phyloP scores from a whole-genome alignment of 2,113 vertebrate species.

The Tupaia chinensis region DNA sequence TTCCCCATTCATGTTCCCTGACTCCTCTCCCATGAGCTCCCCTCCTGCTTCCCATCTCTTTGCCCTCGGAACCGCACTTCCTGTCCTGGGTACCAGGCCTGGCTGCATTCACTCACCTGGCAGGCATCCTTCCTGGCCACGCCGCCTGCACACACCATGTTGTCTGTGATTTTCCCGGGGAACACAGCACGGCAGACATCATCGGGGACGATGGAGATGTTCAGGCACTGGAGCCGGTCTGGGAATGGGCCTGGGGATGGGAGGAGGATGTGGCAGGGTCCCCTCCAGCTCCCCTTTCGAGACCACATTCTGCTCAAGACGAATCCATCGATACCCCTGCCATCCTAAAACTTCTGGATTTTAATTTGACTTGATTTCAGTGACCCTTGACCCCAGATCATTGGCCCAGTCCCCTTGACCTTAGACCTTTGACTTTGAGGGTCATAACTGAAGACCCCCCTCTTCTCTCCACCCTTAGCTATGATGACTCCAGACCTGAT shows the following conservation, averaged over 20 bases:
- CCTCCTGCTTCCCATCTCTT: not conserved
- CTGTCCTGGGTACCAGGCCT: rapidly evolving
- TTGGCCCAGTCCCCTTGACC: not conserved
- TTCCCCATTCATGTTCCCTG: not conserved
- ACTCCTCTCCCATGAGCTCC: not conserved
- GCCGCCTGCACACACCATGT: constrained; percentile 76
- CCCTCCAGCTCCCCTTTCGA: not conserved
- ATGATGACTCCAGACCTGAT: not conserved
- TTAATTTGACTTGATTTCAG: not conserved
- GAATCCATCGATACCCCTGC: not conserved
- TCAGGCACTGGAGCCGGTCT: constrained; percentile 77
- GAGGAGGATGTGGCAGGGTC: not conserved
- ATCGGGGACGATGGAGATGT: constrained; percentile 52
- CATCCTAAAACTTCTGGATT: not conserved
- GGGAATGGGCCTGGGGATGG: constrained; percentile 60
- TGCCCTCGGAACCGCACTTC: too few relatives aligned
- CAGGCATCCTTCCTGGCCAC: constrained; percentile 64
- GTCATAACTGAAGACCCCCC: not conserved
- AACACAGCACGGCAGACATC: constrained; percentile 25
- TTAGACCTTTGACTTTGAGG: not conserved
- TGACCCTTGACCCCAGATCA: not conserved
- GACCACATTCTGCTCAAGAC: not conserved
- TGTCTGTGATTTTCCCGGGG: constrained; percentile 68
- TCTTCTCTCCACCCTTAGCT: not conserved
- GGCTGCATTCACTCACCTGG: constrained; percentile 51